Evolutionary conservation across 2,797 vertebrate genomes (phyloP).

Genomic region (Heteromormyrus szaboi): DNA sequence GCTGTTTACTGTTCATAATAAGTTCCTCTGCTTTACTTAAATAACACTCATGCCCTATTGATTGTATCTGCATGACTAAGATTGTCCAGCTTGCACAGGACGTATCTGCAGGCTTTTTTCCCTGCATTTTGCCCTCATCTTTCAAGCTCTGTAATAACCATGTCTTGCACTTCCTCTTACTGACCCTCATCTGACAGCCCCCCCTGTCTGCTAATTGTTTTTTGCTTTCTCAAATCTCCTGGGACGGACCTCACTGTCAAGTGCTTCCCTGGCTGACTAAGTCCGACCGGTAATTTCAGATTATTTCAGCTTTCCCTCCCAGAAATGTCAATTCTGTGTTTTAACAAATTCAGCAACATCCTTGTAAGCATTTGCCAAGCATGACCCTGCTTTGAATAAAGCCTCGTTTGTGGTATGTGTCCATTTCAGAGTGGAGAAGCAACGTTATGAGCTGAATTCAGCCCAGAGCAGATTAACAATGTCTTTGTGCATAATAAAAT

Average conservation of each 20-base stretch:
- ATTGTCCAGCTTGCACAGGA: conserved; percentile 43
- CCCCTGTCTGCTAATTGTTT: conserved; percentile 25
- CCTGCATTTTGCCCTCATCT: conserved; percentile 26
- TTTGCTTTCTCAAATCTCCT: conserved; percentile 37
- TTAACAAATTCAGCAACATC: neutral
- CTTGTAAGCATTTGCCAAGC: neutral
- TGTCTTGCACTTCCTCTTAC: neutral
- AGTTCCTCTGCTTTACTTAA: conserved; percentile 16
- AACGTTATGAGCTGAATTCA: neutral
- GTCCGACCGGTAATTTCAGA: conserved; percentile 54
- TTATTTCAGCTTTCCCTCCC: conserved; percentile 43
- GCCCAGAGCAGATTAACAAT: neutral
- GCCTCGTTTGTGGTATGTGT: neutral
- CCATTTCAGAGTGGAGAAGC: neutral
- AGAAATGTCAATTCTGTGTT: conserved; percentile 40
- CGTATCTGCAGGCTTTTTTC: conserved; percentile 38
- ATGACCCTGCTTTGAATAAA: neutral
- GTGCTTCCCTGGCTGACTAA: conserved; percentile 42
- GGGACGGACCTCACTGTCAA: conserved; percentile 44
- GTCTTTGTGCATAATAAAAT: neutral
- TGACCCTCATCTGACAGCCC: conserved; percentile 19
- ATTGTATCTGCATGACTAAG: conserved; percentile 44
- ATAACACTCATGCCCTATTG: conserved; percentile 38
- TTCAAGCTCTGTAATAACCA: conserved; percentile 13
- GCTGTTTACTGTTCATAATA: conserved; percentile 1